Evolutionary conservation across 2,113 vertebrate species (phyloP), one percentile per base, ranked within the genome.

Genomic region (Globicephala melas): DNA sequence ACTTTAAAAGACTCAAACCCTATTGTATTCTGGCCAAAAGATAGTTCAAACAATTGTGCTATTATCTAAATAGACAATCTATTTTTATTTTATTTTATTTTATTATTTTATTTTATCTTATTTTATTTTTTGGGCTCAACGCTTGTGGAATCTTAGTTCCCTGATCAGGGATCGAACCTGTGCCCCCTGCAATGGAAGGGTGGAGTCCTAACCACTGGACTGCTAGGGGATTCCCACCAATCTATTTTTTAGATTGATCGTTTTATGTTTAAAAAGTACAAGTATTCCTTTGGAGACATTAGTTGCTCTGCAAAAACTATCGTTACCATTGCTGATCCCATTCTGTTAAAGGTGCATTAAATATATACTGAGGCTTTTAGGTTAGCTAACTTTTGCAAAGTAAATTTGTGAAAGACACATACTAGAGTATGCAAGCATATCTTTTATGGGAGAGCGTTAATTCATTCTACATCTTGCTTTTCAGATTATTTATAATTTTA

Each of bases 261-360:
- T 84, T 91, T 83, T 92, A 36, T 94, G 28, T 82, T 93, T 94
- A 82, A 4, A 65, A 73, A 95, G 18, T 55, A 21, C 18, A 92
- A 58, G 23, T 65, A 85, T 77, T 94, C 6, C 26, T 41, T 26
- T 93, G 31, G 23, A 70, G 26, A 73, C 8, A 65, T 67, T 83
- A 76, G 18, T 65, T 91, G 12, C 58, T 93, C 14, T 81, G 3
- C 68, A 82, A 82, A 93, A 82, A 91, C 21, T 89, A 23, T 82
- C 74, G 2, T 50, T 70, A 38, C 7, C 73, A 25, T 71, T 86
- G 28, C 33, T 70, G 25, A 73, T 97, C 28, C 4, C 3, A 5
- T 73, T 91, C 94, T 94, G 8, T 91, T 76, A 79, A 41, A 47
- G 73, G 33, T 85, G 4, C 12, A 62, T 70, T 89, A 92, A 62